Base-by-base conservation (phyloP, 1,140 invertebrate genomes). In the Tribolium madens region DNA sequence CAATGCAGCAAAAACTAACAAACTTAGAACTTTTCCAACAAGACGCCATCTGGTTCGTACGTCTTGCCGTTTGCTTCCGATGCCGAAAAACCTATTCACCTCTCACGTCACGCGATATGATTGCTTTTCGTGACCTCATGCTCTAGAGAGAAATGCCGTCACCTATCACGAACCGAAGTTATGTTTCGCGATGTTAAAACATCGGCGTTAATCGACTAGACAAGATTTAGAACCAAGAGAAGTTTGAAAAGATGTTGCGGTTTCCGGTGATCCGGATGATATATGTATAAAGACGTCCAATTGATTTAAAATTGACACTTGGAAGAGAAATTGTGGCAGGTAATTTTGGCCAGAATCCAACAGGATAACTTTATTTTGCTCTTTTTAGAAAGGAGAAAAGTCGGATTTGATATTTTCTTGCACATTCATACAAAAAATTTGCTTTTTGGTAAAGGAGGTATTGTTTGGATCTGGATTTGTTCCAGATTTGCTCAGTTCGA, bases 81-180 rank as follows among this genome's bases (percentile, higher is more conserved):
- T 26, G 17, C 4, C 53, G 57, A 31, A 64, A 64, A 57, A 33
- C 21, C 9, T 12, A 64, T 33, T 50, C 48, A 15, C 57, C 57
- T 64, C 57, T 64, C 57, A 64, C 57, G 57, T 64, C 57, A 64
- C 3, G 57, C 57, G 26, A 64, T 64, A 33, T 64, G 57, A 64
- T 64, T 64, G 57, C 57, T 64, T 64, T 64, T 36, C 57, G 57
- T 64, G 57, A 64, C 57, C 57, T 64, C 57, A 64, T 64, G 18
- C 18, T 57, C 52, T 57, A 18, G 4, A 21, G 57, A 64, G 26
- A 64, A 64, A 64, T 64, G 57, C 57, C 57, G 31, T 64, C 57
- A 64, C 57, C 57, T 64, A 64, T 64, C 57, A 64, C 57, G 57
- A 64, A 7, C 7, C 36, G 3, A 26, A 26, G 21, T 26, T 26